Percentiles rank a stretch among this genome's conserved stretches.
Conservation (phyloP, 2,797 vertebrate genomes). For the Presbytis comata region DNA sequence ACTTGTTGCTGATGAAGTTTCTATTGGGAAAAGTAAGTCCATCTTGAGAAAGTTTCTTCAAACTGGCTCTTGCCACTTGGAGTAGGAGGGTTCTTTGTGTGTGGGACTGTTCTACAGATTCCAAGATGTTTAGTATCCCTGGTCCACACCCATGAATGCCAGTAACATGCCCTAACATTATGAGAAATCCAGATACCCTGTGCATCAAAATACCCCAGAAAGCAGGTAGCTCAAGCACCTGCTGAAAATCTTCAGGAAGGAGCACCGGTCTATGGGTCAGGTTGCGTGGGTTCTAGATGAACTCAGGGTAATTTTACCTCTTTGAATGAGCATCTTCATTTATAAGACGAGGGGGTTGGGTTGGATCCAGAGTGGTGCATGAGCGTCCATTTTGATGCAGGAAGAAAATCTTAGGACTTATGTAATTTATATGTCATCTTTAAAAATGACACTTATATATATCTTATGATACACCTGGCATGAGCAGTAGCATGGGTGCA, state of each 20-base stretch:
- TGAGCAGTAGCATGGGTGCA: neutral
- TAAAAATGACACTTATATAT: neutral
- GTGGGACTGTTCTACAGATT: neutral
- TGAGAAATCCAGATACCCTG: neutral
- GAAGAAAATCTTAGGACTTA: neutral
- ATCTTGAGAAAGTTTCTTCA: neutral
- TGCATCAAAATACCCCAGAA: neutral
- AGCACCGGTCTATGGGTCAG: neutral
- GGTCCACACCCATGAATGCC: neutral
- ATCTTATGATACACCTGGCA: neutral
- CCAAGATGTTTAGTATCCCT: neutral
- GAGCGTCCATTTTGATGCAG: neutral
- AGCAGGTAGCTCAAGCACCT: neutral
- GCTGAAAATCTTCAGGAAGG: neutral
- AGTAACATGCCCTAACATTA: neutral
- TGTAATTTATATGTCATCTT: neutral
- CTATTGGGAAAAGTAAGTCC: neutral
- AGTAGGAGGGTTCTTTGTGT: neutral
- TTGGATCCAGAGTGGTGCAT: neutral
- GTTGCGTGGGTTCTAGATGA: neutral
- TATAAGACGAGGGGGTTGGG: neutral
- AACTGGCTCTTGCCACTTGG: neutral
- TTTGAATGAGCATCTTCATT: neutral
- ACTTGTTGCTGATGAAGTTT: neutral
- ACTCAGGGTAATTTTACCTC: neutral